phyloP scores from a whole-genome alignment of 23 tunicate genomes.

The Halocynthia aurantium region DNA sequence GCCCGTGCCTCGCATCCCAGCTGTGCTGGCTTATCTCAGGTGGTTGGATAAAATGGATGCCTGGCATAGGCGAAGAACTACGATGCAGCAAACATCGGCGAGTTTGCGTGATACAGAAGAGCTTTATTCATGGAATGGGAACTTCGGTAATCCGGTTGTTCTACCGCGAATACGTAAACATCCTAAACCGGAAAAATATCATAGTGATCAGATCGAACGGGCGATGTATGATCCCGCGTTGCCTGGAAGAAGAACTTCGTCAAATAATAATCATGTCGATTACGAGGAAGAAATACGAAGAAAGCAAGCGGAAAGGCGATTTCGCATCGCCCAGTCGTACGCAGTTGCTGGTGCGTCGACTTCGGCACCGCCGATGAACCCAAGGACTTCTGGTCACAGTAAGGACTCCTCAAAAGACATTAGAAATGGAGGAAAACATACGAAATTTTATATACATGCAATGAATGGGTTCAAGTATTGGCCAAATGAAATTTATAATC shows the following conservation, averaged over 20 bases:
- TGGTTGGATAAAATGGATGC: constrained; percentile 94
- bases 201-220: constrained; percentile 49
- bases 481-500: constrained; percentile 63
- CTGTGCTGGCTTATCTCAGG: constrained; percentile 70
- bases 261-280: too few species aligned
- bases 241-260: background rate
- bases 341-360: too few species aligned
- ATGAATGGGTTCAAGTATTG: constrained; percentile 79
- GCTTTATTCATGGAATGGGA: constrained; percentile 65
- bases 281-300: background rate
- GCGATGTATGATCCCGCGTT: background rate
- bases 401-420: background rate
- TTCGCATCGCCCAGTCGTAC: background rate
- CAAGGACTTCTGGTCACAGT: background rate
- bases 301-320: constrained; percentile 1
- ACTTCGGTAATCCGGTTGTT: constrained; percentile 68
- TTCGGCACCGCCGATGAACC: too few species aligned
- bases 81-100: constrained; percentile 29
- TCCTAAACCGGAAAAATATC: constrained; percentile 69
- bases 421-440: constrained; percentile 30
- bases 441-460: constrained; percentile 79
- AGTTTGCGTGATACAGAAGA: constrained; percentile 34
- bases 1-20: constrained; percentile 71
- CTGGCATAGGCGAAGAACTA: constrained; percentile 46
- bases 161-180: constrained; percentile 75